Evolutionary conservation across 2,113 vertebrate species (phyloP).

Genomic region (Centropus bengalensis): DNA sequence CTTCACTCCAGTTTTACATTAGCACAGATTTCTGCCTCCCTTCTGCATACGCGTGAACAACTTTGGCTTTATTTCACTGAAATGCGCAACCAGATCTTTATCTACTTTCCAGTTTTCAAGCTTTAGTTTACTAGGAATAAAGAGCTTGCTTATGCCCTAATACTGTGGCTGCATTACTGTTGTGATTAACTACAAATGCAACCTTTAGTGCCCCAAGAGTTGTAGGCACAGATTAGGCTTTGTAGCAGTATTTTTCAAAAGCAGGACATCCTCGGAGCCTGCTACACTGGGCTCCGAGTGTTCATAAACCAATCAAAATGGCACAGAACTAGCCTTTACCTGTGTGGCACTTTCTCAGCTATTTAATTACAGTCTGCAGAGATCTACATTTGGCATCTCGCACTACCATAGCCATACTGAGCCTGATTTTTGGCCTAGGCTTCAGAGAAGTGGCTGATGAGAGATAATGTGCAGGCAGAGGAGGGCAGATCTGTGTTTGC

Average conservation of each 20-base stretch:
- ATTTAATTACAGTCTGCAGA: neutral
- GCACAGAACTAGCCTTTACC: neutral
- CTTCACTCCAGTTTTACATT: neutral
- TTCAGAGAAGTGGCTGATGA: neutral
- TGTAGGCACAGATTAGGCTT: neutral
- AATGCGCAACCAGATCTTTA: slow-evolving; percentile 1
- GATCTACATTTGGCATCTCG: neutral
- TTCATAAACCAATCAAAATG: neutral
- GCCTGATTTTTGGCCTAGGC: neutral
- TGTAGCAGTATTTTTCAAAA: neutral
- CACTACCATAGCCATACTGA: neutral
- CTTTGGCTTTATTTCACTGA: neutral
- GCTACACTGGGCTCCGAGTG: neutral
- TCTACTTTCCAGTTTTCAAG: neutral
- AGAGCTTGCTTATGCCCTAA: neutral
- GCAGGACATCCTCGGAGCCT: neutral
- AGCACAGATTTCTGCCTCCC: neutral
- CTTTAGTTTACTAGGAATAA: neutral
- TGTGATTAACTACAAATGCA: neutral
- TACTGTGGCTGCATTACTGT: neutral
- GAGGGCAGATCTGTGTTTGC: neutral
- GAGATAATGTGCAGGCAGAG: neutral
- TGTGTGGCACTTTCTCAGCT: neutral
- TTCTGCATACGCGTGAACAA: neutral
- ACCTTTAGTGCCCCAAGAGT: neutral